Percentiles rank a stretch among this genome's conserved stretches.
Evolutionary conservation across 2,797 vertebrate genomes (phyloP).

Genomic region (Peromyscus nudipes): DNA sequence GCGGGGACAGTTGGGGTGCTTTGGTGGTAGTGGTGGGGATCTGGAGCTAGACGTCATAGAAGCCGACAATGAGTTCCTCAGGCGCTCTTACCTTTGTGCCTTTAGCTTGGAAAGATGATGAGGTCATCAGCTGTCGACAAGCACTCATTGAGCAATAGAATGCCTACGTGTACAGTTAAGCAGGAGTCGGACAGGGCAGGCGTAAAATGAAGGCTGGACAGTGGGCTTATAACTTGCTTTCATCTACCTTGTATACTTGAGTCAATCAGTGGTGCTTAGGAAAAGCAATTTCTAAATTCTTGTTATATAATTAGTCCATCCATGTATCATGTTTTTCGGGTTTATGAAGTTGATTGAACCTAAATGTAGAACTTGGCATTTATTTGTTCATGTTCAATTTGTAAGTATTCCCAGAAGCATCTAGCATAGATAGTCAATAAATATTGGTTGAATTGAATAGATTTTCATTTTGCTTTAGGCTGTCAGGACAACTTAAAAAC

Average conservation of each 20-base stretch:
- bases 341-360: constrained; percentile 4
- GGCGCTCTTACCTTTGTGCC: not conserved
- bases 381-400: constrained; percentile 42
- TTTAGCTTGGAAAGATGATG: not conserved
- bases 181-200: not conserved
- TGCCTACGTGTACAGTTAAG: too few species aligned
- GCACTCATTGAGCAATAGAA: not conserved
- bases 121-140: not conserved
- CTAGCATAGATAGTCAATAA: constrained; percentile 44
- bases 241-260: not conserved
- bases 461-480: constrained; percentile 67
- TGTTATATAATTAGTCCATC: constrained; percentile 12
- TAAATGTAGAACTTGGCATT: constrained; percentile 56
- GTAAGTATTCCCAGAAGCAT: constrained; percentile 2
- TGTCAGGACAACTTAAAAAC: constrained; percentile 28
- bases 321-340: not conserved
- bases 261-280: not conserved
- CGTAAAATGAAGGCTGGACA: not conserved
- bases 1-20: not conserved
- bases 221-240: not conserved
- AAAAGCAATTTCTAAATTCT: not conserved
- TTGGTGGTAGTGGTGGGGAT: not conserved
- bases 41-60: not conserved
- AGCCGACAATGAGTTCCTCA: not conserved
- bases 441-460: constrained; percentile 44